Base-by-base conservation (phyloP, 1,140 invertebrate genomes). In the Brachionus plicatilis region DNA sequence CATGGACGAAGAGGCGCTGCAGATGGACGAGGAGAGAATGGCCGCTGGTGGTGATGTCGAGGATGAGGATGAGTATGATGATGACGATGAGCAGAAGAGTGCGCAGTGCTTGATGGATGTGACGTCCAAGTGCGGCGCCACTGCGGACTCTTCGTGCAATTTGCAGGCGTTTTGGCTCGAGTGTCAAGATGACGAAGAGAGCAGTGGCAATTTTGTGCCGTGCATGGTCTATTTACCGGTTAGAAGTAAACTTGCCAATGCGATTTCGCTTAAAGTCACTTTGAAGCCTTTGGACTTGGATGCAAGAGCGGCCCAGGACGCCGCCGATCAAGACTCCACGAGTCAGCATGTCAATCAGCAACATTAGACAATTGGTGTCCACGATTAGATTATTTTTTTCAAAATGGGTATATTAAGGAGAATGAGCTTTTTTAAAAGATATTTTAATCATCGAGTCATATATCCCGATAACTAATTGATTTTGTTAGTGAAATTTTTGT, bases 151-250 rank as follows among this genome's bases (percentile, higher is more conserved):
- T 37, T 29, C 50, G 17, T 82, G 53, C 27, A 37, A 68, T 29
- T 53, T 84, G 66, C 83, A 84, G 47, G 65, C 83, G 53, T 84
- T 84, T 60, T 65, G 72, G 43, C 33, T 84, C 6, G 83, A 84
- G 41, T 70, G 83, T 56, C 33, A 84, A 53, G 83, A 84, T 27
- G 53, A 60, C 14, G 24, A 37, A 11, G 27, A 43, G 33, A 37
- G n/a, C 20, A 37, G 9, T 27, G 17, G 24, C 8, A 50, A 43
- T 75, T 84, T 84, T 76, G 83, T 84, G 33, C 83, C 83, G 27
- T 84, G 83, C 29, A 84, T 84, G 83, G 68, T 84, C 17, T 84
- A 84, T 84, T 84, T 84, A 76, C 83, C 83, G 47, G 66, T 84
- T 41, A 84, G 50, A 56, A 43, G 20, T 68, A 82, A 82, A 82